Evolutionary conservation across 2,113 vertebrate species (phyloP), one percentile per base, ranked within the genome.

Genomic region (Nerophis ophidion): DNA sequence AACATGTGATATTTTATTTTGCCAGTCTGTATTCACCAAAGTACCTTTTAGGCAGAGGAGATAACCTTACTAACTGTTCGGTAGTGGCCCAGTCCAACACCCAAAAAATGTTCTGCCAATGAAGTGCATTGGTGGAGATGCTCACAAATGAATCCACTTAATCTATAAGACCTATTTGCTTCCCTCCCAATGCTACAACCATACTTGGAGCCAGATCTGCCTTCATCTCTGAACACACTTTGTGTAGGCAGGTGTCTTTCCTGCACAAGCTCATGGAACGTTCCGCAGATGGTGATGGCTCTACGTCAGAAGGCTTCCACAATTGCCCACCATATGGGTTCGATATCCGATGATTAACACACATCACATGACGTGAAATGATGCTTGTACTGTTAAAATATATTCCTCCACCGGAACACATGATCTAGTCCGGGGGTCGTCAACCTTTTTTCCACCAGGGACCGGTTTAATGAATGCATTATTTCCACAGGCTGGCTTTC

Each of bases 211-310:
- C 19, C 60, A 44, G 57, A 49, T 65, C 56, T 61, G 36, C 44
- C 16, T 63, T 57, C 55, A 72, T 70, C 74, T 74, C 66, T 34
- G 47, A 74, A 66, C 62, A 71, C 60, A 56, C 61, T 69, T 14
- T 52, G 51, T 46, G 71, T 60, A 63, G 72, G 76, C 40, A 53
- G 79, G 66, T 66, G 73, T 68, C 50, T 66, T 36, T 46, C 49
- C 53, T 47, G 9, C 40, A 47, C 35, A 45, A 79, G 74, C 54
- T 45, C 34, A 66, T 48, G 48, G 26, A 57, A 63, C 48, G 49
- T 60, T 68, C 36, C 51, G 7, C 66, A 74, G 69, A 75, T 65
- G 65, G 57, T 8, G 35, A 33, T 54, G 8, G 35, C 44, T 70
- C 13, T 55, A 12, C 11, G 19, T 72, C 49, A 70, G n/a, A 3